phyloP scores from a whole-genome alignment of 2,888 invertebrate genomes.

The Onchidella celtica region DNA sequence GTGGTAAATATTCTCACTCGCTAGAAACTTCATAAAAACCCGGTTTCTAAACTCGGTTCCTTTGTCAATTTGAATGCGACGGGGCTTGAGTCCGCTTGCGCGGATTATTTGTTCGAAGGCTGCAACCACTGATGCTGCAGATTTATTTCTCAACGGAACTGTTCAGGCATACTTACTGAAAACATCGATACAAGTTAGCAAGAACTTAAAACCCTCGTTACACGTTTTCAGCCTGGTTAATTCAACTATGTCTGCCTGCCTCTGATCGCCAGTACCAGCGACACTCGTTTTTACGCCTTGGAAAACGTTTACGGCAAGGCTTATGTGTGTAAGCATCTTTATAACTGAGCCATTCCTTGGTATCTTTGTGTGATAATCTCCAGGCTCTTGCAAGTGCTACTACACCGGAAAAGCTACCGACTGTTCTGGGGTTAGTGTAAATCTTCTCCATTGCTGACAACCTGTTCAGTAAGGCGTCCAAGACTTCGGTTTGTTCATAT shows the following conservation, averaged over 20 bases:
- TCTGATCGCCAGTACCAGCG: conserved; percentile 58
- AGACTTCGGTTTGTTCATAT: too few relatives aligned
- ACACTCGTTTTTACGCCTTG: conserved; percentile 53
- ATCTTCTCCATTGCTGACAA: too few relatives aligned
- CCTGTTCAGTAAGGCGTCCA: too few relatives aligned
- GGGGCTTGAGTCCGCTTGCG: conserved; percentile 51
- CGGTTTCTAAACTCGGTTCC: conserved; percentile 61
- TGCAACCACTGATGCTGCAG: conserved; percentile 42
- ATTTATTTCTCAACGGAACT: conserved; percentile 62
- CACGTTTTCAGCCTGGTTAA: conserved; percentile 56
- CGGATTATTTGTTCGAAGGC: conserved; percentile 56
- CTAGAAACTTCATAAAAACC: conserved; percentile 44
- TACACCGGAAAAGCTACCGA: too few relatives aligned
- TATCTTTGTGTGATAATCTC: too few relatives aligned
- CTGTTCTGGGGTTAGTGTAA: too few relatives aligned
- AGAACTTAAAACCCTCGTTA: conserved; percentile 60
- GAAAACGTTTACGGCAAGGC: conserved; percentile 47
- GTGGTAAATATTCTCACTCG: conserved; percentile 54
- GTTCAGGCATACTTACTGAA: conserved; percentile 63
- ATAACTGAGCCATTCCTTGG: conserved; percentile 13
- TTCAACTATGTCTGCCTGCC: conserved; percentile 22
- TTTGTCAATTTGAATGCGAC: conserved; percentile 56
- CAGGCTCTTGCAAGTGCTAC: too few relatives aligned
- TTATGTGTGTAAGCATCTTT: conserved; percentile 57
- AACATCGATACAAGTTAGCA: conserved; percentile 64